Evolutionary conservation across 2,888 invertebrate genomes (phyloP), one percentile per base, ranked within the genome.

Genomic region (Platycheirus albimanus): DNA sequence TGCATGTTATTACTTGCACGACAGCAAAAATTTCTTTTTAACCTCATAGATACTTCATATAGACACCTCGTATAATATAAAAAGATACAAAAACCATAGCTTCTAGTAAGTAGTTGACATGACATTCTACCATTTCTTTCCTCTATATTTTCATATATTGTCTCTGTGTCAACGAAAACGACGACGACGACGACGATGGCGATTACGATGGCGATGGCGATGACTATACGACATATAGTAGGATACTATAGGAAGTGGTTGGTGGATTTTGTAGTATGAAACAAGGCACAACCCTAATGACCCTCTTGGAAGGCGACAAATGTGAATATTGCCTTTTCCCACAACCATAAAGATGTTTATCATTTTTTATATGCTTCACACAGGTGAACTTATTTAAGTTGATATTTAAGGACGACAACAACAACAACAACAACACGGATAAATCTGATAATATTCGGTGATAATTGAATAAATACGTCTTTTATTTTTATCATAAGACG

Each of bases 381-480:
- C 63, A 79, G 69, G 69, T 20, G 49, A 70, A 64, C 49, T 63
- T 63, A 43, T 58, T 74, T 43, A 74, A 63, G 54, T n/a, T n/a
- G n/a, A n/a, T n/a, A n/a, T n/a, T n/a, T n/a, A n/a, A n/a, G n/a
- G n/a, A n/a, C n/a, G n/a, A n/a, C n/a, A n/a, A n/a, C n/a, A n/a
- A n/a, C n/a, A n/a, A n/a, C n/a, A n/a, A n/a, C n/a, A 28, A 63
- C 38, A 69, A 17, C 58, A 54, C 45, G 33, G 76, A 80, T 61
- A 64, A 38, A 70, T 54, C 15, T 64, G 61, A 38, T 51, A 70
- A 75, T 80, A 80, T 70, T 69, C 45, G 47, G 56, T 45, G 74
- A 69, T 79, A 79, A 79, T 79, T 79, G 75, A 74, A 79, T 79
- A 79, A 75, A 56, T 79, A 75, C 61, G 67, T 79, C 79, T 63